These are phyloP conservation scores for Parnassius glacialis DNA, from an alignment of 2,888 invertebrate genomes.

Conservation along the genomic window DNA sequence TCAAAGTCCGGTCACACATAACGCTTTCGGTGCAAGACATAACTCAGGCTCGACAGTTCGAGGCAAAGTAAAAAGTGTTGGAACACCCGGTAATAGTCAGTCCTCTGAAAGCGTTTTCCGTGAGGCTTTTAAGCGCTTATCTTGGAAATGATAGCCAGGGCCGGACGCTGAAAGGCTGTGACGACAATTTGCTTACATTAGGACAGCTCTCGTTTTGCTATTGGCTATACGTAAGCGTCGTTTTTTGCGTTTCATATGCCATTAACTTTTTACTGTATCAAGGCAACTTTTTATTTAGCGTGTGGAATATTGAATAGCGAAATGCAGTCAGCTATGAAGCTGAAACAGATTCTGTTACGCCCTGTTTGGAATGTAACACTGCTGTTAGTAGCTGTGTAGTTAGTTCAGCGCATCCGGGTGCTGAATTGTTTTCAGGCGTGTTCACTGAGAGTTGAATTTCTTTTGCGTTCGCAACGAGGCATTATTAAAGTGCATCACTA, in stretches of 20 bases:
- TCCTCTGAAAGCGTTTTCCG: slow-evolving; percentile 73
- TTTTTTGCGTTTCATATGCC: slow-evolving; percentile 30
- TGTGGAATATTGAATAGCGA: slow-evolving; percentile 52
- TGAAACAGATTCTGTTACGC: slow-evolving; percentile 58
- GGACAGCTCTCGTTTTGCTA: slow-evolving; percentile 59
- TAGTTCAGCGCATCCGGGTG: slow-evolving; percentile 52
- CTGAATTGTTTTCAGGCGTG: slow-evolving; percentile 65
- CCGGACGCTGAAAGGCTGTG: slow-evolving; percentile 76
- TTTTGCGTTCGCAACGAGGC: slow-evolving; percentile 49
- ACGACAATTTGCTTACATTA: slow-evolving; percentile 80
- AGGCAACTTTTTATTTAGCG: slow-evolving; percentile 44
- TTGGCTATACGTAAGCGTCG: slow-evolving; percentile 32
- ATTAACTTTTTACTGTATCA: slow-evolving; percentile 32
- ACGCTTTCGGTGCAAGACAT: slow-evolving; percentile 47
- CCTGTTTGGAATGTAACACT: slow-evolving; percentile 54
- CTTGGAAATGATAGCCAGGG: slow-evolving; percentile 77
- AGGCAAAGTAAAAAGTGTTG: slow-evolving; percentile 63
- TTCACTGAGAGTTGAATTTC: slow-evolving; percentile 47
- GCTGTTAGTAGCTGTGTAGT: slow-evolving; percentile 39
- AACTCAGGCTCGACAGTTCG: slow-evolving; percentile 44
- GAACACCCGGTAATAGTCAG: slow-evolving; percentile 64
- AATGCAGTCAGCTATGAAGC: slow-evolving; percentile 58
- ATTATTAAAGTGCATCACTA: slow-evolving; percentile 38
- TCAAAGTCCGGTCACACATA: slow-evolving; percentile 41
- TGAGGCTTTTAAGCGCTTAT: slow-evolving; percentile 80